Percentiles rank a stretch among this genome's conserved stretches.
Evolutionary conservation across 2,888 invertebrate species (phyloP).

Genomic region (Auanema sp.): DNA sequence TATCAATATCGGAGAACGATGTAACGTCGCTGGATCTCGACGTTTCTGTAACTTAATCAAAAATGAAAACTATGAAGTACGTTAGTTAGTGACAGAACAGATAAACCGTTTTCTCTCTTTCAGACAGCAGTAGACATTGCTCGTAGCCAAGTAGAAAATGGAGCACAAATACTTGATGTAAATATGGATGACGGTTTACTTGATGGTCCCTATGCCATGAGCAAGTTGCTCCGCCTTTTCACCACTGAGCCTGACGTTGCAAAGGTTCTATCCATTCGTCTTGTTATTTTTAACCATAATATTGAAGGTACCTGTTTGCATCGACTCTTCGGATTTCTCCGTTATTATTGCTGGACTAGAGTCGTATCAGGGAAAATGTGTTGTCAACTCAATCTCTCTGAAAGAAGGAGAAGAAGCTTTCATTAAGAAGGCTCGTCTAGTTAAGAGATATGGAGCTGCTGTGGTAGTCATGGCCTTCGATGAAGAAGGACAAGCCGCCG

Average conservation of each 20-base stretch:
- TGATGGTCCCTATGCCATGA: constrained; percentile 69
- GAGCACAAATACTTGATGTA: constrained; percentile 70
- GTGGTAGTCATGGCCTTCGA: constrained; percentile 73
- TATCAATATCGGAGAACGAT: constrained; percentile 72
- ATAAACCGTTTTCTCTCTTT: too few relatives aligned
- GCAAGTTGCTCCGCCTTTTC: constrained; percentile 70
- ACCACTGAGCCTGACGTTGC: constrained; percentile 71
- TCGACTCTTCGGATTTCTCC: constrained; percentile 71
- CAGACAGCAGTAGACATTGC: constrained; percentile 70
- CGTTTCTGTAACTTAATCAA: constrained; percentile 69
- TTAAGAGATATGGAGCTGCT: constrained; percentile 70
- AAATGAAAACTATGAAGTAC: constrained; percentile 69
- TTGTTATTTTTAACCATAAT: background rate
- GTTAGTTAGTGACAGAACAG: too few relatives aligned
- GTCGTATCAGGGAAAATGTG: constrained; percentile 70
- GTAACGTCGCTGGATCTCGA: constrained; percentile 71
- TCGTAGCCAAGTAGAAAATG: constrained; percentile 70
- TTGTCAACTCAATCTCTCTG: constrained; percentile 71
- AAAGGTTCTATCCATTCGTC: constrained; percentile 63
- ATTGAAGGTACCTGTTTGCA: constrained; percentile 69
- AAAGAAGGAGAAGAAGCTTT: constrained; percentile 72
- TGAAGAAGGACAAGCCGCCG: constrained; percentile 71
- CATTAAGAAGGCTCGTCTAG: constrained; percentile 66
- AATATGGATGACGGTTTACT: constrained; percentile 73
- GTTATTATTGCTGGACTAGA: constrained; percentile 71